These are phyloP conservation scores for Dreissena rostriformis DNA, from an alignment of 1,140 invertebrate genomes.

Conservation along the genomic window DNA sequence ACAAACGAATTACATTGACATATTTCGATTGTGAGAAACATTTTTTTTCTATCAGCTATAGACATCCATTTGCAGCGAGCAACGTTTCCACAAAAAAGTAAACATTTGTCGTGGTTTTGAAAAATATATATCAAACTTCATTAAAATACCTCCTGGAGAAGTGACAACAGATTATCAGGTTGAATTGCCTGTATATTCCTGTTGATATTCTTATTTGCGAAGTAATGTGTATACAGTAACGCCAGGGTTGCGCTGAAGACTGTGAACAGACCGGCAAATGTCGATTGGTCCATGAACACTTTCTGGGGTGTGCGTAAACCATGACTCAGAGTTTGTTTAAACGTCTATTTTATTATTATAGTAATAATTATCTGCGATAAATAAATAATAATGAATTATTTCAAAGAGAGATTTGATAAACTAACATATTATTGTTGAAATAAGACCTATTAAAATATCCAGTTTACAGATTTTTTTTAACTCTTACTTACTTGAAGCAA, in stretches of 20 bases:
- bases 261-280: no score
- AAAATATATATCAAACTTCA: constrained; percentile 44
- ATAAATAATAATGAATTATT: no score
- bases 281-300: no score
- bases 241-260: background rate
- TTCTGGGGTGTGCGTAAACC: no score
- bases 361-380: no score
- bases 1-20: constrained; percentile 7
- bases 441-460: no score
- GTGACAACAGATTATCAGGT: constrained; percentile 23
- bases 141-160: background rate
- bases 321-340: no score
- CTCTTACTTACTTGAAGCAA: no score
- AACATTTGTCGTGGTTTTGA: constrained; percentile 40
- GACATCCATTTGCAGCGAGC: constrained; percentile 32
- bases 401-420: no score
- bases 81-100: constrained; percentile 21
- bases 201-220: constrained; percentile 20
- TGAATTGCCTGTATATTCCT: constrained; percentile 26
- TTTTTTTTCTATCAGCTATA: constrained; percentile 9
- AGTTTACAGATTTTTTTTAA: no score
- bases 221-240: constrained; percentile 16
- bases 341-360: no score
- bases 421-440: no score
- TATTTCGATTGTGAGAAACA: constrained; percentile 21